Base-by-base conservation (phyloP, 1,140 invertebrate genomes). In the Drosophila serrata region DNA sequence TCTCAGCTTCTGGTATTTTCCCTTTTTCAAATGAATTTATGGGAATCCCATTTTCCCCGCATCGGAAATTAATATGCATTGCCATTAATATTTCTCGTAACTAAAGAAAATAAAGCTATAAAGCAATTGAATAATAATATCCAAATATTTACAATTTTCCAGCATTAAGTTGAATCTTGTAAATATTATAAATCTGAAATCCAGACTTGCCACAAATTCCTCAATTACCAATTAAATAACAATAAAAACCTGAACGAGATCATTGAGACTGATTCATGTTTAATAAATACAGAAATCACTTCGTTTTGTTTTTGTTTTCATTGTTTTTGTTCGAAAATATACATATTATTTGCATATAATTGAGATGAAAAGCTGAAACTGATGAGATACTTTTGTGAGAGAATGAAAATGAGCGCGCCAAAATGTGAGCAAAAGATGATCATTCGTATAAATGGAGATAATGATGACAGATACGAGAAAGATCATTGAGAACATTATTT, bases 361-460 rank as follows among this genome's bases (percentile, higher is more conserved):
- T 13, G 15, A 39, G 48, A 45, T 35, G 37, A 78, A 61, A 61
- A 43, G 53, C 31, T 39, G 11, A 48, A 33, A 53, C 39, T 45
- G 60, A 22, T 64, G 53, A 51, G 63, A 65, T 57, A 43, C 24
- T 42, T 46, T 68, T 39, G 22, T 33, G 49, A 59, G 39, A 78
- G 59, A 68, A 79, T 58, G 48, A 39, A 79, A 62, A 53, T 59
- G 40, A 62, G 57, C 56, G 51, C 56, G 51, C 56, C 63, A 78
- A 78, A 76, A 77, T 35, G 61, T 48, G 40, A 74, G 42, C 67
- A 48, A n/a, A 12, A 39, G 65, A 79, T 57, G 51, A 72, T 63
- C 57, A 61, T 39, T 24, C 37, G 27, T n/a, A 65, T 62, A 39
- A 35, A 51, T 60, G 57, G 72, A 48, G 79, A 60, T 58, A 45